A percentile compares a stretch with the other conserved stretches of the same genome.
Conservation (phyloP, 2,797 vertebrate species). For the Coregonus ussuriensis region DNA sequence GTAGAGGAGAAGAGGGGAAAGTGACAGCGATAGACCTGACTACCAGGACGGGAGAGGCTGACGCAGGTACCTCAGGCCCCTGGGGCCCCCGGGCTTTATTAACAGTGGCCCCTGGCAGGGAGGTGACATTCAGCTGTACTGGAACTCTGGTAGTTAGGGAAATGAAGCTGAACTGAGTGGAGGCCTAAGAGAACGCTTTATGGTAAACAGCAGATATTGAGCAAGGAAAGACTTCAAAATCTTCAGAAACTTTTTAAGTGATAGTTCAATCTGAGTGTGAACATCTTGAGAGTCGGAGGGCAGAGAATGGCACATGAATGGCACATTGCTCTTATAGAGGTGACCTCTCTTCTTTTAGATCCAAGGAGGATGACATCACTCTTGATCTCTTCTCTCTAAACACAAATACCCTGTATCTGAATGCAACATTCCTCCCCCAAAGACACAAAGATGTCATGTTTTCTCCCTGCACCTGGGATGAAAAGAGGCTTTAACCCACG, state of each 20-base stretch:
- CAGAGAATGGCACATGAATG: no score
- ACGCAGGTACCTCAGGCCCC: neutral
- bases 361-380: slow-evolving; percentile 35
- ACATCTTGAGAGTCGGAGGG: neutral
- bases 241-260: slow-evolving; percentile 18
- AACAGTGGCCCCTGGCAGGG: slow-evolving; percentile 21
- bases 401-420: slow-evolving; percentile 33
- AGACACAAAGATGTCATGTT: slow-evolving; percentile 45
- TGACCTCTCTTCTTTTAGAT: slow-evolving; percentile 45
- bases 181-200: slow-evolving; percentile 25
- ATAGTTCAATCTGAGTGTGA: neutral
- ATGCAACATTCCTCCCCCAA: slow-evolving; percentile 54
- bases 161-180: slow-evolving; percentile 28
- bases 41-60: neutral
- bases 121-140: slow-evolving; percentile 36
- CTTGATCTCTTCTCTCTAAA: slow-evolving; percentile 33
- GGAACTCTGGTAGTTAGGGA: slow-evolving; percentile 11
- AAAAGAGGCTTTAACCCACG: slow-evolving; percentile 54
- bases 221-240: slow-evolving; percentile 9
- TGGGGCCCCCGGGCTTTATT: slow-evolving; percentile 28
- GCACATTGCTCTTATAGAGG: slow-evolving; percentile 41
- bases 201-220: slow-evolving; percentile 33
- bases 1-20: neutral
- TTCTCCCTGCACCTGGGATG: slow-evolving; percentile 34
- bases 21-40: slow-evolving; percentile 8